These are phyloP conservation scores for Semnornis frantzii DNA, from an alignment of 2,113 vertebrate genomes.

Conservation along the genomic window DNA sequence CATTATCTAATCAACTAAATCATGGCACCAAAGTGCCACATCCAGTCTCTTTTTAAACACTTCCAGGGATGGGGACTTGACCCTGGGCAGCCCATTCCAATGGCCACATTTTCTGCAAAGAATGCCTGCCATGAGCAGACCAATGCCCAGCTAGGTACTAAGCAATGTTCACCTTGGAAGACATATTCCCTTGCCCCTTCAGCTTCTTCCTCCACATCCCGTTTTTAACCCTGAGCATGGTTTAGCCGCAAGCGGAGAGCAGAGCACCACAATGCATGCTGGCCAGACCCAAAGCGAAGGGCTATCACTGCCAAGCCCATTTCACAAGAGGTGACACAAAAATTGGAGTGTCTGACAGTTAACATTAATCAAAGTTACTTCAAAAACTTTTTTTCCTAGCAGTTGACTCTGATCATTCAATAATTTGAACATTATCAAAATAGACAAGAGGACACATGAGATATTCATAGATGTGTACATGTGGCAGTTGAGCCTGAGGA, in stretches of 20 bases:
- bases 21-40: no score
- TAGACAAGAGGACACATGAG: neutral
- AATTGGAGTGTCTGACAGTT: neutral
- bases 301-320: neutral
- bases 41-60: no score
- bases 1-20: no score
- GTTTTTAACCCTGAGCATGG: neutral
- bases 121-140: neutral
- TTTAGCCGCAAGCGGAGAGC: neutral
- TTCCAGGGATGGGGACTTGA: no score
- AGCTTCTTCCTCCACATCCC: neutral
- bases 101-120: no score
- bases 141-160: neutral
- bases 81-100: no score
- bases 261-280: no score
- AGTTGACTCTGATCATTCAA: neutral
- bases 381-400: neutral
- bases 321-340: neutral
- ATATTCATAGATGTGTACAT: accelerated
- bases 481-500: neutral
- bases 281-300: neutral
- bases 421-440: neutral
- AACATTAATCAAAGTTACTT: no score
- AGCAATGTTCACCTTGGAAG: neutral
- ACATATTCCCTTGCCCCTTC: accelerated